A percentile compares a stretch with the other conserved stretches of the same genome.
Evolutionary conservation across 2,888 invertebrate species (phyloP).

Genomic region (Hymenopus coronatus): DNA sequence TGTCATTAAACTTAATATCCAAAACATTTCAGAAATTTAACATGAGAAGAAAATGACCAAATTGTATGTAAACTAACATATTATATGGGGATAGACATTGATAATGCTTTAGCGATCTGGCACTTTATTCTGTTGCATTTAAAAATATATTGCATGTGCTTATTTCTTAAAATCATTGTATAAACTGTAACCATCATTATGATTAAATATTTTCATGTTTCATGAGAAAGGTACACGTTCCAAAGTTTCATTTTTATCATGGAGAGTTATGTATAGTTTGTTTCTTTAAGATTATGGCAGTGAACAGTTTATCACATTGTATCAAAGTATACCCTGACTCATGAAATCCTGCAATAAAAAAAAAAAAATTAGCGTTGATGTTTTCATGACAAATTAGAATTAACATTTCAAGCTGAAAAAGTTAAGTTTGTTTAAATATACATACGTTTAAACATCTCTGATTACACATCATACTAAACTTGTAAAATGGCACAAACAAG

Average conservation of each 20-base stretch:
- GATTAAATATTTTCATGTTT: neutral
- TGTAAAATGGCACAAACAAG: no score
- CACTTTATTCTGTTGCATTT: no score
- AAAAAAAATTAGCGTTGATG: neutral
- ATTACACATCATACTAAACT: neutral
- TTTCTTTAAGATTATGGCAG: neutral
- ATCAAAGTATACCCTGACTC: neutral
- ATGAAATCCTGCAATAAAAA: neutral
- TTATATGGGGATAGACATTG: no score
- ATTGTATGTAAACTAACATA: no score
- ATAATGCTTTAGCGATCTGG: no score
- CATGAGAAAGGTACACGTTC: neutral
- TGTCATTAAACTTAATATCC: no score
- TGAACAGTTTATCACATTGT: neutral
- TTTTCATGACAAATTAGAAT: neutral
- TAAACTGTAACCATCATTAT: neutral
- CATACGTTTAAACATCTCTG: neutral
- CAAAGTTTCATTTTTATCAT: neutral
- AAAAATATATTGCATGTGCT: no score
- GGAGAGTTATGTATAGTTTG: neutral
- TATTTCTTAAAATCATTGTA: no score
- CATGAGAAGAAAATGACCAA: no score
- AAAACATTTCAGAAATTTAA: no score
- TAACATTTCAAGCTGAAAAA: neutral
- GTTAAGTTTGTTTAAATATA: neutral